phyloP scores from a whole-genome alignment of 37 sponge, comb jelly and placozoan genomes.

The Aplysina aerophoba region DNA sequence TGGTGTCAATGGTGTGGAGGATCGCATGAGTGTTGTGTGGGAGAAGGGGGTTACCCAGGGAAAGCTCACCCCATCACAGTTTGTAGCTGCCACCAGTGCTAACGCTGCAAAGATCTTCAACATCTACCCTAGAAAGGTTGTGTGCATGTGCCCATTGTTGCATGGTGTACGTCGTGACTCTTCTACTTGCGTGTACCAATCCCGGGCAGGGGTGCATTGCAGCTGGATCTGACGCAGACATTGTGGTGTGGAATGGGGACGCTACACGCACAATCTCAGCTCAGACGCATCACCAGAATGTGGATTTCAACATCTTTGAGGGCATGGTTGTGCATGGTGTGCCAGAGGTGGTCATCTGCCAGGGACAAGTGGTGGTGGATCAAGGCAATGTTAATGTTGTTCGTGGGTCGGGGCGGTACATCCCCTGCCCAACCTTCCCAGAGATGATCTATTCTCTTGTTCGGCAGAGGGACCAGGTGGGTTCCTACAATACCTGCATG shows the following conservation, averaged over 20 bases:
- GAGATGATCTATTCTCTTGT: conserved; percentile 71
- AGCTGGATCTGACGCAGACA: conserved; percentile 94
- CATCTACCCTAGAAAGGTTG: conserved; percentile 90
- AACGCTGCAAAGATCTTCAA: conserved; percentile 92
- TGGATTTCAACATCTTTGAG: conserved; percentile 97
- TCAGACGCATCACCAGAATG: conserved; percentile 94
- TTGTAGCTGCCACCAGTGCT: conserved; percentile 91
- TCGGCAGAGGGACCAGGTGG: conserved; percentile 83
- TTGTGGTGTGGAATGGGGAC: conserved; percentile 93
- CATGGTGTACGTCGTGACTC: not conserved
- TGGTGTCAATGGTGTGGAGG: conserved; percentile 96
- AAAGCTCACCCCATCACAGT: conserved; percentile 86
- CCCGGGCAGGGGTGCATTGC: conserved; percentile 86
- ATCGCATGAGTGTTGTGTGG: conserved; percentile 92
- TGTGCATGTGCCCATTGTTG: not conserved
- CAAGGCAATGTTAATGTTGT: conserved; percentile 88
- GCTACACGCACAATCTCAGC: conserved; percentile 83
- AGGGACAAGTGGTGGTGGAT: conserved; percentile 79
- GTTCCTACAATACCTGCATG: no score
- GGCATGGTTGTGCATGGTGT: conserved; percentile 91
- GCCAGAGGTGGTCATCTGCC: conserved; percentile 77
- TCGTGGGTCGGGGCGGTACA: conserved; percentile 86
- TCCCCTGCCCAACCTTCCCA: conserved; percentile 72
- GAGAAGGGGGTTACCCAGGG: conserved; percentile 95
- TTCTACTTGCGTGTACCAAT: not conserved